Conservation (phyloP, 2,888 invertebrate species). For the Cephus sareptanus region DNA sequence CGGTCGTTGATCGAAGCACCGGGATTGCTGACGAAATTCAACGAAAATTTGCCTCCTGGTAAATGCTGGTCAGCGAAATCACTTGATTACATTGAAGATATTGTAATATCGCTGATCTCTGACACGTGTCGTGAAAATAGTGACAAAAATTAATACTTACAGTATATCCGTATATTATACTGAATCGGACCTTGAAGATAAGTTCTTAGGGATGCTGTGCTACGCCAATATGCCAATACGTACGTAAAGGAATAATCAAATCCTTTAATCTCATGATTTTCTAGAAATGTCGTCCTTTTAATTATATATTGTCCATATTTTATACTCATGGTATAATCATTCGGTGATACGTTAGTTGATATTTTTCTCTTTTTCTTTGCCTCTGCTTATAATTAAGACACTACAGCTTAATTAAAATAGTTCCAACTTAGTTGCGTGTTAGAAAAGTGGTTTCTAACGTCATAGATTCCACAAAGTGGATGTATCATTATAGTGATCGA, state of each 20-base stretch:
- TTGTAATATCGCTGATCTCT: not conserved
- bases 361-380: not conserved
- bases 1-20: slow-evolving; percentile 26
- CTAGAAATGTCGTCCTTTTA: not conserved
- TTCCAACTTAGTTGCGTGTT: not conserved
- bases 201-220: not conserved
- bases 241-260: not conserved
- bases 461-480: not conserved
- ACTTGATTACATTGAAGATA: not conserved
- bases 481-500: not conserved
- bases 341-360: not conserved
- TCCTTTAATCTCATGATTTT: not conserved
- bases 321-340: not conserved
- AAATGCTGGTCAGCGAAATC: not conserved
- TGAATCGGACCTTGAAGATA: not conserved
- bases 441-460: not conserved
- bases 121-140: not conserved
- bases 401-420: not conserved
- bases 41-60: not conserved
- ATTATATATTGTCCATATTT: not conserved
- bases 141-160: not conserved
- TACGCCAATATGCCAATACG: not conserved
- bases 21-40: not conserved
- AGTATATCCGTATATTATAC: not conserved
- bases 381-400: not conserved